Evolutionary conservation across 1,140 invertebrate genomes (phyloP), one percentile per base, ranked within the genome.

Genomic region (Mylabris phalerata): DNA sequence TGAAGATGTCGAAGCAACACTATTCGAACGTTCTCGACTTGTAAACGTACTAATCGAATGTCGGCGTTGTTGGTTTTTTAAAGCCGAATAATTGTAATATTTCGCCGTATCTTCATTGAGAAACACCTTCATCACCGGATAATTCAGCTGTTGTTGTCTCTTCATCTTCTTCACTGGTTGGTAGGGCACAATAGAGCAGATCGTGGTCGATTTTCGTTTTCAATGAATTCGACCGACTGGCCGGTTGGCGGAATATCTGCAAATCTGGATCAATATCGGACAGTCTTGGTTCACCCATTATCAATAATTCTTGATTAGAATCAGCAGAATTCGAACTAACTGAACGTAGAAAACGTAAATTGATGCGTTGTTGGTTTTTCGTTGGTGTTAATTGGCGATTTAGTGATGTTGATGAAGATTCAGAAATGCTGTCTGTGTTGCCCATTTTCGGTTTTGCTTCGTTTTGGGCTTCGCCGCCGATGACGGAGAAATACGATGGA

Each of bases 401-500:
- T 52, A 43, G 58, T 67, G 56, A 19, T 19, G 19, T 19, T 19
- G 19, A 32, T 32, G 32, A 32, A 32, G 32, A 32, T 32, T 32
- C 32, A 32, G 57, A 57, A 9, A 52, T 57, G 13, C 51, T 62
- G 9, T 60, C 61, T 7, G 49, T 50, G 47, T 52, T 60, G 40
- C 50, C 59, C 48, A 50, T 60, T 57, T 24, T 60, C 46, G 46
- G 46, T 11, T 42, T n/a, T 9, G 9, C 6, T 42, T 42, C 41
- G 5, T n/a, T 3, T 10, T 42, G 41, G 5, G 4, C 3, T 42
- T 42, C 26, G 55, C 52, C 68, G 51, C 71, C 68, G 26, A 42
- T 42, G 77, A 83, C 61, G 57, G 80, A 76, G 67, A 83, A 83
- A 60, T 83, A 83, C 51, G 80, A 82, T 4, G 81, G 81, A 66